phyloP scores from a whole-genome alignment of 2,888 invertebrate genomes.

The Drosophila antonietae region DNA sequence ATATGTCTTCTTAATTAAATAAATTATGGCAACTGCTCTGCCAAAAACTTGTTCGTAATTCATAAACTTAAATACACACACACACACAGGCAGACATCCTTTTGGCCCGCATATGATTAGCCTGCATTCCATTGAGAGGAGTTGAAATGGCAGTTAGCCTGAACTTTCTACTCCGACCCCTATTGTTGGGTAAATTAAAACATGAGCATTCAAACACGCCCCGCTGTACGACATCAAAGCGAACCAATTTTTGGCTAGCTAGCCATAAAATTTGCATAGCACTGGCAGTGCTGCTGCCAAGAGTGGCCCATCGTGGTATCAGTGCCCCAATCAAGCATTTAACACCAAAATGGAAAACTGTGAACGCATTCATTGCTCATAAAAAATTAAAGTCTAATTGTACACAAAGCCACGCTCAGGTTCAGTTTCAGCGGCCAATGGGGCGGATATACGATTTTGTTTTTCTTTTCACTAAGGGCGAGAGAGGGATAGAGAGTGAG shows the following conservation, averaged over 20 bases:
- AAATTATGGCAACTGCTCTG: conserved; percentile 13
- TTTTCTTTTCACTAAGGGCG: conserved; percentile 51
- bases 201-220: conserved; percentile 39
- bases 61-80: background rate
- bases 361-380: conserved; percentile 74
- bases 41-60: conserved; percentile 17
- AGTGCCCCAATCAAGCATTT: conserved; percentile 73
- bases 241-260: conserved; percentile 39
- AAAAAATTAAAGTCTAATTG: conserved; percentile 77
- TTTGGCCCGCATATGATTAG: conserved; percentile 42
- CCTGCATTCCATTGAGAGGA: conserved; percentile 41
- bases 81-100: background rate
- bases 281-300: background rate
- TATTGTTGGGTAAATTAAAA: conserved; percentile 62
- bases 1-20: conserved; percentile 14
- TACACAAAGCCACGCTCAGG: conserved; percentile 27
- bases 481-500: background rate
- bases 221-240: conserved; percentile 46
- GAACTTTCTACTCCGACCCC: conserved; percentile 1
- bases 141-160: conserved; percentile 5
- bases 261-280: conserved; percentile 60
- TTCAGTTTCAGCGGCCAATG: conserved; percentile 13
- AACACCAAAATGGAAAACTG: conserved; percentile 70
- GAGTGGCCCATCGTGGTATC: background rate
- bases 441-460: conserved; percentile 54